Base-by-base conservation (phyloP, 1,140 invertebrate species). In the Saxidomus purpurata region DNA sequence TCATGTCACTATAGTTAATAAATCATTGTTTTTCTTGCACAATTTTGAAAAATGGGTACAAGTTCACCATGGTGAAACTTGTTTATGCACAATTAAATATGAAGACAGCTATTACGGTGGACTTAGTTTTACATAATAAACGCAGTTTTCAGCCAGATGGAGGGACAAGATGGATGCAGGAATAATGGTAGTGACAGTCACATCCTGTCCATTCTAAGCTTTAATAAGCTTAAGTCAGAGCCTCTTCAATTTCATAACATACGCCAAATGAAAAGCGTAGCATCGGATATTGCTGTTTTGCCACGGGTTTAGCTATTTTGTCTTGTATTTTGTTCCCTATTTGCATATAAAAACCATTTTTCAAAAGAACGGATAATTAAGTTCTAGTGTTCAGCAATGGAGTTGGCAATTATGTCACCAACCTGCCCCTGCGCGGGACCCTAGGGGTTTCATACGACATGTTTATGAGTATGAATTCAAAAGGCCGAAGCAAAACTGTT, bases 301-400 rank as follows among this genome's bases (percentile, higher is more conserved):
- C 67, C 67, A 38, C 67, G 67, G 67, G 34, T 43, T 71, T 38
- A 67, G 36, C 67, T 71, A 52, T 79, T 52, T 52, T 79, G 11
- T 55, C 76, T 79, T 36, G 76, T 55, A 55, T 79, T 79, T 79
- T 3, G 25, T 59, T 55, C 80, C 55, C 28, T 31, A 85, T 85
- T 85, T 85, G 83, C 83, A 85, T 85, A 74, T 71, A 85, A 85
- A 85, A 71, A 67, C 47, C 63, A 85, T 85, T 71, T 67, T 55
- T 85, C 83, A 71, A 85, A 85, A 55, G 52, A 67, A 59, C 25
- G 67, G 83, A 74, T 85, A 76, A 85, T 85, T 85, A 76, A 74
- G 67, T 74, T 85, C 47, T 74, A 74, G 22, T 74, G 49, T 74
- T 85, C 61, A 79, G 47, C 43, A 61, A 55, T 22, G 47, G 25